Evolutionary conservation across 2,888 invertebrate genomes (phyloP).

Genomic region (Lasius fuliginosus): DNA sequence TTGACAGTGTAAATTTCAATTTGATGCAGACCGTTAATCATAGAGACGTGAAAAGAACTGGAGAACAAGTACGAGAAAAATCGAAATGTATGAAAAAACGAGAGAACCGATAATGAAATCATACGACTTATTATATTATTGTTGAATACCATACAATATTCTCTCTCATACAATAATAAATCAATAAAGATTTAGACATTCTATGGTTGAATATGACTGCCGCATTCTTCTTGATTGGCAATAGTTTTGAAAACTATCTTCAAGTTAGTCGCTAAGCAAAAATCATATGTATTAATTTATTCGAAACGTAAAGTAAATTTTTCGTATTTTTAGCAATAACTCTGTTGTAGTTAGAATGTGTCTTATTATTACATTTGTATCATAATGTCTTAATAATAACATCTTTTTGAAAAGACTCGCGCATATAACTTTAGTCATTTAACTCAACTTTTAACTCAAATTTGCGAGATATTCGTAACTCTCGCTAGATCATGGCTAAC

Average conservation of each 20-base stretch:
- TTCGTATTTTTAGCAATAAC: background rate
- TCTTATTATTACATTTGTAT: background rate
- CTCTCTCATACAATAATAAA: conserved; percentile 79
- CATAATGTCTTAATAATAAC: background rate
- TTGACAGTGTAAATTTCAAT: background rate
- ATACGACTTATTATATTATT: conserved; percentile 22
- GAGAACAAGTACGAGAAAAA: background rate
- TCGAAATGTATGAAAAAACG: background rate
- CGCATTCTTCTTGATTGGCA: conserved; percentile 19
- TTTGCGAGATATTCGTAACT: conserved; percentile 18
- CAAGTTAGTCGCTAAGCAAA: background rate
- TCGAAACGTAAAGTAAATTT: background rate
- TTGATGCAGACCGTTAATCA: background rate
- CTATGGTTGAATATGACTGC: conserved; percentile 76
- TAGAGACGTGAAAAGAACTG: background rate
- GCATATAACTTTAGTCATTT: conserved; percentile 2
- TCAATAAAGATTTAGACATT: conserved; percentile 80
- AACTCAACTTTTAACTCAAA: background rate
- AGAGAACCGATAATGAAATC: background rate
- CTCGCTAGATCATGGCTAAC: background rate
- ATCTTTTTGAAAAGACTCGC: background rate
- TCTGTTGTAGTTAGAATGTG: background rate
- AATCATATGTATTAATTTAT: background rate
- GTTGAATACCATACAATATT: conserved; percentile 75
- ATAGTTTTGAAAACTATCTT: conserved; percentile 20